Evolutionary conservation across 2,113 vertebrate species (phyloP), one percentile per base, ranked within the genome.

Genomic region (Microtus richardsoni): DNA sequence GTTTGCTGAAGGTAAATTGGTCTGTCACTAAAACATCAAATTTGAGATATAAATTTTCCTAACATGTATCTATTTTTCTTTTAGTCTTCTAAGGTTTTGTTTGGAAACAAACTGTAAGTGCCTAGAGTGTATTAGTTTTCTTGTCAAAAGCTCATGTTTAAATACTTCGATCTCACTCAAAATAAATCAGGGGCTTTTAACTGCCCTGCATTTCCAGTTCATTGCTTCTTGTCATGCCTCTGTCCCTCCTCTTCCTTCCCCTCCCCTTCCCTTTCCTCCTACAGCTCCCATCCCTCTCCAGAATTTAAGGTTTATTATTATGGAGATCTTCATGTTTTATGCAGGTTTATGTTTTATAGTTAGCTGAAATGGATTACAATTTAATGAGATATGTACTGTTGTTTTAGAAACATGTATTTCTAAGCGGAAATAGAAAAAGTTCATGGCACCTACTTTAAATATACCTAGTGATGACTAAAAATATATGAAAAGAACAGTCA

Each of bases 91-190:
- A 94, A 30, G 7, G n/a, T 93, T 80, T 77, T 60, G 26, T 17
- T 68, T 91, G 91, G 95, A 97, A 96, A 93, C 92, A 24, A 54
- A 14, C 94, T 97, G 30, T 96, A 97, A 89, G 58, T 33, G 54
- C 83, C 83, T 92, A 83, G 78, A 94, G 77, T 97, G 10, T 39
- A 2, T 49, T 82, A 52, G 26, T 60, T 75, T 30, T 88, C n/a
- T 36, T 68, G 22, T 74, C 89, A 95, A 92, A 97, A 93, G 54
- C 14, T 54, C 89, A 97, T 89, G 13, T 14, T 44, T 52, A 64
- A 12, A 28, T 94, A 97, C 95, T 95, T 97, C 87, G 95, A 44
- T 54, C 47, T 86, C 41, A 95, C 47, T 60, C 64, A 70, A 86
- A 95, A 30, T 49, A 39, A 79, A 28, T 89, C 74, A 96, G 89